phyloP scores from a whole-genome alignment of 2,888 invertebrate species.

The Caenorhabditis virilis region DNA sequence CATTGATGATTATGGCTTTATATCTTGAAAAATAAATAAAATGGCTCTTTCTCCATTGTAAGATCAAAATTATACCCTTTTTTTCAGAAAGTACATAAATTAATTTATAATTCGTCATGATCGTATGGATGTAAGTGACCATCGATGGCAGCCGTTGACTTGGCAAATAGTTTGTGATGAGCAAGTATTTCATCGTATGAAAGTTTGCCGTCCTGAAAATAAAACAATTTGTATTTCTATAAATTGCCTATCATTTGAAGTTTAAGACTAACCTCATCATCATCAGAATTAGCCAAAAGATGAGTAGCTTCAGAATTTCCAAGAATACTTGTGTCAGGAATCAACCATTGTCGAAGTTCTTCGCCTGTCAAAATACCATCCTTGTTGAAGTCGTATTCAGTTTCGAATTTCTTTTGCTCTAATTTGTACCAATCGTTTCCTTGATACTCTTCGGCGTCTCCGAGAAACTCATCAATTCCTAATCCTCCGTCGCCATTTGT shows the following conservation, averaged over 20 bases:
- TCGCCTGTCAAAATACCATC: conserved; percentile 81
- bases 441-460: conserved; percentile 71
- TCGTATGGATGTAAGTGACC: conserved; percentile 83
- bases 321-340: conserved; percentile 55
- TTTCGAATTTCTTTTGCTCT: conserved; percentile 76
- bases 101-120: conserved; percentile 59
- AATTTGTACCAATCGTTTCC: conserved; percentile 50
- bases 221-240: neutral
- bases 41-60: no score
- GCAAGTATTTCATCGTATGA: conserved; percentile 82
- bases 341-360: conserved; percentile 82
- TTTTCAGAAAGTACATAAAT: neutral
- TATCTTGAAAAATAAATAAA: conserved; percentile 20
- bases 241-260: no score
- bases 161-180: conserved; percentile 87
- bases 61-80: neutral
- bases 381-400: conserved; percentile 82
- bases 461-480: conserved; percentile 83
- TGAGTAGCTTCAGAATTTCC: conserved; percentile 70
- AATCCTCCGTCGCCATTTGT: conserved; percentile 82
- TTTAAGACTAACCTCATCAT: conserved; percentile 76
- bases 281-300: conserved; percentile 76
- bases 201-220: conserved; percentile 76
- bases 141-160: conserved; percentile 88
- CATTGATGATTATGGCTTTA: conserved; percentile 1